These are phyloP conservation scores for Pyrgilauda ruficollis DNA, from an alignment of 2,113 vertebrate genomes.

Conservation along the genomic window DNA sequence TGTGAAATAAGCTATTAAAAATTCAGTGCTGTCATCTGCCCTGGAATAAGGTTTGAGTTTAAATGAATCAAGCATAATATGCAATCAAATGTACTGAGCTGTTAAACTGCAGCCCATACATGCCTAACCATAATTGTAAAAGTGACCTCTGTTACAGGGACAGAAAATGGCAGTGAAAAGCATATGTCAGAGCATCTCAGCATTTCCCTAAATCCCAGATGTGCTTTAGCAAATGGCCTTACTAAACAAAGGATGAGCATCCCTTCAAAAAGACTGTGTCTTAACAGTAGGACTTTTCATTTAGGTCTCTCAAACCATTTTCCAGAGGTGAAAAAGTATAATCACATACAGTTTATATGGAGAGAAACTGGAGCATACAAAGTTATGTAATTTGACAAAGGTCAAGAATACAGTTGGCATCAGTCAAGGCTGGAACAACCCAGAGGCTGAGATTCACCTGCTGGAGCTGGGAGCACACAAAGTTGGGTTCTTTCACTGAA, in stretches of 20 bases:
- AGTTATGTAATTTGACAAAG: background rate
- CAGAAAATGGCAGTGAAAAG: background rate
- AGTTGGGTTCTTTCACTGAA: background rate
- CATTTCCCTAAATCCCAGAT: background rate
- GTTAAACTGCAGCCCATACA: background rate
- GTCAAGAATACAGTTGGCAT: background rate
- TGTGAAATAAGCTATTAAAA: conserved; percentile 51
- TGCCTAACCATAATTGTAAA: conserved; percentile 16
- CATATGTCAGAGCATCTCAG: background rate
- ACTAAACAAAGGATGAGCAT: background rate
- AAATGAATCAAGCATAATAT: conserved; percentile 12
- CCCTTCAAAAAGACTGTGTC: background rate
- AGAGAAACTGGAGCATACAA: background rate
- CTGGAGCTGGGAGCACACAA: background rate
- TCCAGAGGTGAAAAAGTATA: background rate
- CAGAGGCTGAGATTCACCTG: background rate
- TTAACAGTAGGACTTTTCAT: background rate
- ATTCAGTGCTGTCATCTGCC: background rate
- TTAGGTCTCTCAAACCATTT: background rate
- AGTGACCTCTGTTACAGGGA: background rate
- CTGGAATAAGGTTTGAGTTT: conserved; percentile 12
- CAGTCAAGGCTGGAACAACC: background rate
- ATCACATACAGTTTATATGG: background rate
- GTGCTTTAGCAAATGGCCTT: background rate
- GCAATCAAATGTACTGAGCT: conserved; percentile 14